Evolutionary conservation across 2,797 vertebrate genomes (phyloP), one percentile per base, ranked within the genome.

Genomic region (Karalla daura): DNA sequence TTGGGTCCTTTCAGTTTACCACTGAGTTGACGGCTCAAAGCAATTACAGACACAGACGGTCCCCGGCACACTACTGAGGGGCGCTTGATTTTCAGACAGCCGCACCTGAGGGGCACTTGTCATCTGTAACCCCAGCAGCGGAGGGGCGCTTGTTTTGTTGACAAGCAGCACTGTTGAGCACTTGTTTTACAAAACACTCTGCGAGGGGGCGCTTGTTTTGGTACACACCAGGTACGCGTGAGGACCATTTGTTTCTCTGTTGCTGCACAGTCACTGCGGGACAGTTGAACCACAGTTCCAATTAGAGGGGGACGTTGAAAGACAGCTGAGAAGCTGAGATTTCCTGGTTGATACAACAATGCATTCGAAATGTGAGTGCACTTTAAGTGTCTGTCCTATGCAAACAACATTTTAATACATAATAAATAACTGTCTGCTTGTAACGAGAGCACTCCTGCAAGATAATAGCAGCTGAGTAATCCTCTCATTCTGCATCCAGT

Each of bases 11-110:
- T 84, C 84, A 82, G 83, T 87, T 90, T 80, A 81, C 85, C 76
- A 67, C 89, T 86, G 90, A 88, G 91, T 78, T 82, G 88, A 90
- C 88, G 76, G 85, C 89, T 85, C 89, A 89, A 84, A 89, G 91
- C 91, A 93, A 91, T 93, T 93, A 92, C 83, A 88, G 70, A 86
- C 78, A 85, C 86, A 87, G 87, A 85, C 81, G 67, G 83, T 63
- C 50, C 36, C 62, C 46, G 37, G 65, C 81, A 44, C 17, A 18
- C 80, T 63, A 45, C 86, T 33, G 82, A 88, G 87, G 67, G 83
- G 78, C 61, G 76, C 77, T 80, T 84, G 76, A 87, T 88, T 91
- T 81, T 66, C 78, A 78, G 85, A 86, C 86, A 82, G 73, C 56
- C 63, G 70, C 76, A 86, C 79, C 80, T 89, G 86, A 87, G 81